Conservation (phyloP, 37 sponge, comb jelly and placozoan genomes). For the Tethya wilhelma region DNA sequence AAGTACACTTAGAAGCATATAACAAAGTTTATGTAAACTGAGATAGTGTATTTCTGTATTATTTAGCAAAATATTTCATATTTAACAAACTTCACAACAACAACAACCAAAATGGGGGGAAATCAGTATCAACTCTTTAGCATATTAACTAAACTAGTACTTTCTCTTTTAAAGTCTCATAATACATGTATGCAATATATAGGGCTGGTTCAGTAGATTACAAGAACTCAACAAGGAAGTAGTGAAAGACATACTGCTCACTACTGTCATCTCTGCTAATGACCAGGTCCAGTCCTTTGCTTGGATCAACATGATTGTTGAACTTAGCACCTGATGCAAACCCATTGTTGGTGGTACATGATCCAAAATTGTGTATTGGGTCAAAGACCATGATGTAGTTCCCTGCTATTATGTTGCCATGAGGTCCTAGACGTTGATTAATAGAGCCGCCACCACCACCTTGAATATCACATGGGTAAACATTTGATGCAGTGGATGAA, state of each 20-base stretch:
- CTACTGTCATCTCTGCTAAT: background rate
- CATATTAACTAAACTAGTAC: too few relatives aligned
- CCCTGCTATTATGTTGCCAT: background rate
- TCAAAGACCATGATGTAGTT: background rate
- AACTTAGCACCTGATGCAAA: conserved; percentile 13
- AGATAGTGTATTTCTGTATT: too few relatives aligned
- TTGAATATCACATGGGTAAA: background rate
- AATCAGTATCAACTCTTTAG: too few relatives aligned
- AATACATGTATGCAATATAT: background rate
- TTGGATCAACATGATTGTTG: conserved; percentile 16
- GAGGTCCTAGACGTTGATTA: background rate
- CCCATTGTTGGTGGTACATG: background rate
- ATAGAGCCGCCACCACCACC: background rate
- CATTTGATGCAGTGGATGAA: background rate
- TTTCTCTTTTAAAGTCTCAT: too few relatives aligned
- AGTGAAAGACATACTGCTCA: background rate
- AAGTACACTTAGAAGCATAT: too few relatives aligned
- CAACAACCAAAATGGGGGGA: too few relatives aligned
- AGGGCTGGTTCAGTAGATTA: too few relatives aligned
- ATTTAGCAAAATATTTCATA: too few relatives aligned
- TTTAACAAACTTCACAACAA: too few relatives aligned
- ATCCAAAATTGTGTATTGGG: background rate
- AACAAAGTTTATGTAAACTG: too few relatives aligned
- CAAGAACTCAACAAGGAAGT: background rate
- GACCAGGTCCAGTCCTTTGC: background rate